Percentiles rank a stretch among this genome's conserved stretches.
Evolutionary conservation across 2,797 vertebrate species (phyloP).

Genomic region (Catostomus latipinnis): DNA sequence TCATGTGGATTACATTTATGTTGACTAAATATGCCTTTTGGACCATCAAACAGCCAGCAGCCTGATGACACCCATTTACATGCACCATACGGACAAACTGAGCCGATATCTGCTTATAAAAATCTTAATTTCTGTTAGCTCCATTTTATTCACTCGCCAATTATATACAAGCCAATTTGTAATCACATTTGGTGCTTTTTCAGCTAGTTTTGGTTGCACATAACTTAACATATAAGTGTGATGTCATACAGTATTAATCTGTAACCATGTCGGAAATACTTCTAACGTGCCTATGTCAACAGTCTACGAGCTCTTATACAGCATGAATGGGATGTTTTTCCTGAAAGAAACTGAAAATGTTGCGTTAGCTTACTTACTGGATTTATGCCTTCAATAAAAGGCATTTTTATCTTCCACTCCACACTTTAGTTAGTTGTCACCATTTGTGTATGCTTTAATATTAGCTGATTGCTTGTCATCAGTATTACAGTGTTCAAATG

Average conservation of each 20-base stretch:
- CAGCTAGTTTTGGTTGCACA: neutral
- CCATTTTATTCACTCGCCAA: no score
- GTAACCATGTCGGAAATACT: neutral
- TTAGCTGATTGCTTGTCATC: conserved; percentile 52
- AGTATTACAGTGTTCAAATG: conserved; percentile 61
- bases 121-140: no score
- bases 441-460: conserved; percentile 56
- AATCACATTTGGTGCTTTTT: neutral
- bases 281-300: neutral
- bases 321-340: neutral
- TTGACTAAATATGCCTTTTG: no score
- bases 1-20: no score
- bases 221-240: neutral
- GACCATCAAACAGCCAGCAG: no score
- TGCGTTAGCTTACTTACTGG: neutral
- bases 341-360: neutral
- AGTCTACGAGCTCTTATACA: neutral
- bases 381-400: conserved; percentile 55
- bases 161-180: neutral
- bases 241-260: neutral
- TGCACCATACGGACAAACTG: no score
- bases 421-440: conserved; percentile 57
- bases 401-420: conserved; percentile 56
- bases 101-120: no score
- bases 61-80: no score